These are phyloP conservation scores for Pteropus rufus DNA, from an alignment of 2,797 vertebrate species.

Conservation along the genomic window DNA sequence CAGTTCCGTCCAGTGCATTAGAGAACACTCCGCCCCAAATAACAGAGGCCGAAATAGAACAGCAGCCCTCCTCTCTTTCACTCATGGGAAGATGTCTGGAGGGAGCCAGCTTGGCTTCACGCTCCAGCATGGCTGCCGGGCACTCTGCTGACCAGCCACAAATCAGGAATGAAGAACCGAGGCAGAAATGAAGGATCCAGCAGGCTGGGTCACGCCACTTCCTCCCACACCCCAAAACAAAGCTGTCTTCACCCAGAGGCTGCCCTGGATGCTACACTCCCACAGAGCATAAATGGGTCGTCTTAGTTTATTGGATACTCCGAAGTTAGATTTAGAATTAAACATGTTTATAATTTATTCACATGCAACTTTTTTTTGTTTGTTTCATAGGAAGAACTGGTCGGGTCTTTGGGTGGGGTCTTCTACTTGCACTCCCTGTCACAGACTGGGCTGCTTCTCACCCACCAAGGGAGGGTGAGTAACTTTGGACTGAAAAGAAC, in stretches of 20 bases:
- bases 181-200: neutral
- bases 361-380: neutral
- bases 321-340: neutral
- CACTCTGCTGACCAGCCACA: neutral
- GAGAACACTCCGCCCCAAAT: neutral
- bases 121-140: neutral
- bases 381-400: neutral
- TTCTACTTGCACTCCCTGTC: slow-evolving; percentile 56
- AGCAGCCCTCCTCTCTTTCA: neutral
- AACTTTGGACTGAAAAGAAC: neutral
- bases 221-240: neutral
- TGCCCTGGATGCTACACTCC: neutral
- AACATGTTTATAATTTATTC: neutral
- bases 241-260: neutral
- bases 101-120: neutral
- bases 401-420: neutral
- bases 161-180: fast-evolving
- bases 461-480: neutral
- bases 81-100: neutral
- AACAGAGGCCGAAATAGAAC: neutral
- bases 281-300: neutral
- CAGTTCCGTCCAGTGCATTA: neutral
- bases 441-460: neutral
- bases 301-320: neutral
- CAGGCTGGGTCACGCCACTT: neutral